Base-by-base conservation (phyloP, 2,888 invertebrate species). In the Craniophora ligustri region DNA sequence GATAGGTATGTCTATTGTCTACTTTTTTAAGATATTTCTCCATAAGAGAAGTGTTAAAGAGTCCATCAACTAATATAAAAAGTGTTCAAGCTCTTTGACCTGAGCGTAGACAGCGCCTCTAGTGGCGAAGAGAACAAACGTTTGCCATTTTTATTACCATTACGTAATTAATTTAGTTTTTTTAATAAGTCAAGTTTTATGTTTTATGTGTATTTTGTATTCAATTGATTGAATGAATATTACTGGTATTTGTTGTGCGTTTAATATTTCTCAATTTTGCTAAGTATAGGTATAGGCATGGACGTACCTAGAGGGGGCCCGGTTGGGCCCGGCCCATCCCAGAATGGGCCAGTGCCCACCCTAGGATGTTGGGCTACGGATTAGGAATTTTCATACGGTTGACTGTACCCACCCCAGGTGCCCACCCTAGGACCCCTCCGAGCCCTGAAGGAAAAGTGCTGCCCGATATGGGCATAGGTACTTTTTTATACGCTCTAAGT, bases 101-200 rank as follows among this genome's bases (percentile, higher is more conserved):
- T 5, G 8, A 28, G 5, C 19, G 32, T 8, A 8, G 8, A 50
- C 18, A 49, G 51, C 15, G 42, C 11, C 19, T 23, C 11, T 16
- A 13, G 21, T 31, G 36, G n/a, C 5, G 14, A 28, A 23, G 11
- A 30, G 13, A 0, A 18, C 2, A 1, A 23, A 14, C 10, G 8
- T 15, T 46, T 14, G 6, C 10, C 10, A 19, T 28, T 14, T 35
- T 16, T 34, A 8, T 46, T 36, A 40, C 40, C 36, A 36, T 64
- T 56, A 23, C 1, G 14, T 31, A 19, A 35, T 10, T 38, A 21
- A 14, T 35, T 14, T 41, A 35, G 16, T 26, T 46, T 41, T 47
- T 19, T 64, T 36, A 32, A 46, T 26, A 21, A 23, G 18, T 30
- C 46, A n/a, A 31, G 3, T 35, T 32, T 30, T 7, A 10, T 11